Conservation (phyloP, 2,888 invertebrate species). For the Drosophila greeni region DNA sequence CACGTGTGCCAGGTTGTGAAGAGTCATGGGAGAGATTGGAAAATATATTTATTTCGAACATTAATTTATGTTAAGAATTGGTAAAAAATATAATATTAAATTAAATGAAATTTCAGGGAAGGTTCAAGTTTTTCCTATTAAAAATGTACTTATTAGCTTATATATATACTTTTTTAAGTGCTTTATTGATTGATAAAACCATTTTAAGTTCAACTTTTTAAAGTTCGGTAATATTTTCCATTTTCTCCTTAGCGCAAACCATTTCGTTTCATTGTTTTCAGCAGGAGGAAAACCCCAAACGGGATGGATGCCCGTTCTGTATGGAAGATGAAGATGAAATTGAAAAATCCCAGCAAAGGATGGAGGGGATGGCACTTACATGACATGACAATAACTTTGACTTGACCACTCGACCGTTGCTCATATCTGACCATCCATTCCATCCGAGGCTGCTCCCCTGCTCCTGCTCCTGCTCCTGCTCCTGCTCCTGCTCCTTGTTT, state of each 20-base stretch:
- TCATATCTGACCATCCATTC: slow-evolving; percentile 59
- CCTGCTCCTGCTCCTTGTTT: slow-evolving; percentile 36
- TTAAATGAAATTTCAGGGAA: background rate
- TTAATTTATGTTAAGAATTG: background rate
- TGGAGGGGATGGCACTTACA: slow-evolving; percentile 50
- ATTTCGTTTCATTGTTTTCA: background rate
- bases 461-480: background rate
- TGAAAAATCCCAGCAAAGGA: slow-evolving; percentile 44
- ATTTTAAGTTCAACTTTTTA: background rate
- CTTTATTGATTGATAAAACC: background rate
- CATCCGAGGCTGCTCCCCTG: slow-evolving; percentile 1
- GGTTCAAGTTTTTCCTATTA: background rate
- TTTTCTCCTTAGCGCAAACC: background rate
- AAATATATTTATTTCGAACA: background rate
- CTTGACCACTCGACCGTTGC: slow-evolving; percentile 74
- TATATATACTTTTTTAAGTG: background rate
- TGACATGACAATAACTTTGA: slow-evolving; percentile 74
- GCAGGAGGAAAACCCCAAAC: slow-evolving; percentile 25
- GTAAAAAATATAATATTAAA: background rate
- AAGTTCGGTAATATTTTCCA: background rate
- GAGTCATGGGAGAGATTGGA: too few relatives aligned
- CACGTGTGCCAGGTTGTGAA: slow-evolving; percentile 7
- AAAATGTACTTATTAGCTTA: background rate
- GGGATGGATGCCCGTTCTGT: slow-evolving; percentile 30
- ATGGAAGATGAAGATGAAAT: slow-evolving; percentile 31